Evolutionary conservation across 2,113 vertebrate species (phyloP).

Genomic region (Misgurnus anguillicaudatus): DNA sequence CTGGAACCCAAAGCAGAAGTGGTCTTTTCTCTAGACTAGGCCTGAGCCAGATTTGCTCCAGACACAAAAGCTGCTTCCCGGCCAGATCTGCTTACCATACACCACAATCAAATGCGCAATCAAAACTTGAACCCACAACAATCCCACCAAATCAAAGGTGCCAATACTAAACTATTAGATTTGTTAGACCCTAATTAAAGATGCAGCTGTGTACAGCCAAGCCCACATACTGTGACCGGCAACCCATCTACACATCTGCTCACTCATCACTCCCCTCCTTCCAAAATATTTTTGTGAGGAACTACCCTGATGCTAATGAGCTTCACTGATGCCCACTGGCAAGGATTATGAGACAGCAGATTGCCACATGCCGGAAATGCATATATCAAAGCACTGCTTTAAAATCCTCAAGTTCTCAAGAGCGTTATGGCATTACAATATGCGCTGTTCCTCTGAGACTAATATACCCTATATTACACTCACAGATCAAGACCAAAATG

Average conservation of each 20-base stretch:
- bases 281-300: constrained; percentile 42
- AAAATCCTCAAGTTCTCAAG: constrained; percentile 26
- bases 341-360: constrained; percentile 43
- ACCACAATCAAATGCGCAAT: not conserved
- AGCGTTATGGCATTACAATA: constrained; percentile 2
- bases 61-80: not conserved
- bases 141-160: not conserved
- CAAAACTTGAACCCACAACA: constrained; percentile 12
- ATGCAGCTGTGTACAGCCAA: constrained; percentile 20
- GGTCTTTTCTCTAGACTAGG: not conserved
- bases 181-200: not conserved
- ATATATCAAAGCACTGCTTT: constrained; percentile 33
- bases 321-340: constrained; percentile 44
- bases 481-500: constrained; percentile 20
- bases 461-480: constrained; percentile 10
- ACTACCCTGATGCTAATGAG: constrained; percentile 49
- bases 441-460: constrained; percentile 4
- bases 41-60: not conserved
- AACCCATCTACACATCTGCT: constrained; percentile 36
- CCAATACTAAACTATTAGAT: not conserved
- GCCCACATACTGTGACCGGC: constrained; percentile 19
- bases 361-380: constrained; percentile 46
- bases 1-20: too few relatives aligned
- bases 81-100: not conserved
- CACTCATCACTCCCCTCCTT: constrained; percentile 20